Evolutionary conservation across 2,888 invertebrate species (phyloP).

Genomic region (Cremastinae sp.): DNA sequence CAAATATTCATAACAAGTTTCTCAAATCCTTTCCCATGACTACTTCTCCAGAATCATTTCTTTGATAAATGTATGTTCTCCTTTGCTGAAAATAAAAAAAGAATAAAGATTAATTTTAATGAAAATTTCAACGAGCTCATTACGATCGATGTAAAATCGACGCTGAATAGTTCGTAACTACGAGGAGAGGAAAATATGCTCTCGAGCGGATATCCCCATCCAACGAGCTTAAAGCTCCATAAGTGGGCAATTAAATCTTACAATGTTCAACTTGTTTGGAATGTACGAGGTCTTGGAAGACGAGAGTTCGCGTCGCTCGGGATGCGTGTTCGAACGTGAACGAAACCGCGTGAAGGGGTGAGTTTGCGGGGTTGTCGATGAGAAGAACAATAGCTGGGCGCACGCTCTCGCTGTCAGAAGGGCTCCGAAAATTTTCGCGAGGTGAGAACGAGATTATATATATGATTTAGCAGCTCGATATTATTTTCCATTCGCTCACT

Average conservation of each 20-base stretch:
- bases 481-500: conserved; percentile 40
- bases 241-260: conserved; percentile 61
- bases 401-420: no score
- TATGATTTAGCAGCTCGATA: conserved; percentile 19
- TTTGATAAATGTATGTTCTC: no score
- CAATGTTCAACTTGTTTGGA: conserved; percentile 61
- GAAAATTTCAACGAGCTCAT: no score
- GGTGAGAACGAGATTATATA: conserved; percentile 7
- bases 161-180: not conserved
- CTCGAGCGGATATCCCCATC: conserved; percentile 19
- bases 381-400: no score
- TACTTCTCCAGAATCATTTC: no score
- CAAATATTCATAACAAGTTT: conserved; percentile 2
- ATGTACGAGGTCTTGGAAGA: conserved; percentile 53
- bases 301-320: conserved; percentile 42
- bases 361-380: no score
- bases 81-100: no score
- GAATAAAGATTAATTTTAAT: not conserved
- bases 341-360: no score
- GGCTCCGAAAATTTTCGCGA: not conserved
- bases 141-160: conserved; percentile 13
- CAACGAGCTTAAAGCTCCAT: conserved; percentile 51
- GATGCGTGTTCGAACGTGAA: no score
- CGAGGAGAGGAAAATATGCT: not conserved
- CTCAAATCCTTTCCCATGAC: no score